Conservation (phyloP, 2,888 invertebrate species). For the Bombylius discolor region DNA sequence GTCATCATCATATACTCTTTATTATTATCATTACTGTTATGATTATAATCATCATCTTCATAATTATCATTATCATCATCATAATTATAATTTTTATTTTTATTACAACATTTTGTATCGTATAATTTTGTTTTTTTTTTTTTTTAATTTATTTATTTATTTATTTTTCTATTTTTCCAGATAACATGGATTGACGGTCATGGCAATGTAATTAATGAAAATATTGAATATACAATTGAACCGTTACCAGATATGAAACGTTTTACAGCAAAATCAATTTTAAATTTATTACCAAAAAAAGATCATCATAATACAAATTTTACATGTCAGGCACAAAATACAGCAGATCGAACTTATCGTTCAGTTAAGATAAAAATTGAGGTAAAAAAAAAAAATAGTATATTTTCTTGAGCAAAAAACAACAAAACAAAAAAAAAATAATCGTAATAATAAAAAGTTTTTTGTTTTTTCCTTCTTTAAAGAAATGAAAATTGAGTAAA, state of each 20-base stretch:
- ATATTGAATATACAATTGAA: constrained; percentile 64
- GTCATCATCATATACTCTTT: too few species aligned
- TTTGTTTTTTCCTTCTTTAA: too few species aligned
- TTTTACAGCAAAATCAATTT: constrained; percentile 70
- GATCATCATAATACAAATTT: constrained; percentile 84
- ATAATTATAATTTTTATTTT: background rate
- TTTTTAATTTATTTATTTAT: background rate
- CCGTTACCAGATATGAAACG: constrained; percentile 66
- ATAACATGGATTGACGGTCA: constrained; percentile 88
- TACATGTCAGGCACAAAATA: constrained; percentile 85
- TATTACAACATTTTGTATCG: background rate
- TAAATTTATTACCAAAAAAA: constrained; percentile 72
- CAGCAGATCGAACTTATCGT: constrained; percentile 74
- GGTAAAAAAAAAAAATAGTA: constrained; percentile 38
- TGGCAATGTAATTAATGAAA: constrained; percentile 69
- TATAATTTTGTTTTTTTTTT: background rate
- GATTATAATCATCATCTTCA: background rate
- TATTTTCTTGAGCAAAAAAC: too few species aligned
- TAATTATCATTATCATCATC: too few species aligned
- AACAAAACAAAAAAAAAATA: too few species aligned
- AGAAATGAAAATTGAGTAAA: background rate
- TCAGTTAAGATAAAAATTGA: constrained; percentile 68
- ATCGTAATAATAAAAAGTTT: too few species aligned
- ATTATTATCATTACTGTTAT: background rate
- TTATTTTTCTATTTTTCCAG: constrained; percentile 35